Conservation (phyloP, 2,888 invertebrate species). For the Eupithecia vulgata region DNA sequence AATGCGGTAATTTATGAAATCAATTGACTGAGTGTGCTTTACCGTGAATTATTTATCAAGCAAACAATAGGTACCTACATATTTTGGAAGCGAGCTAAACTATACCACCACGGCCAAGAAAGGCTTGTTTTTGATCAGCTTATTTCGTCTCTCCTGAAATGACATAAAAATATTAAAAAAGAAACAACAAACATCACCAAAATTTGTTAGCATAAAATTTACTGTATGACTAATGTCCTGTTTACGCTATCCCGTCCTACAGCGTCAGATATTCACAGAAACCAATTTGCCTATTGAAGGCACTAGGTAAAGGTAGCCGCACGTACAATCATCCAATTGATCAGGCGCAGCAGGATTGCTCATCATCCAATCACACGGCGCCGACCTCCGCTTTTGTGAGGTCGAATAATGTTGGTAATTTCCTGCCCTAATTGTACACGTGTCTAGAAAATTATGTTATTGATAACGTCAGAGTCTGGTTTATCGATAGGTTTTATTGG, state of each 20-base stretch:
- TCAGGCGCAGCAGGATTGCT: slow-evolving; percentile 68
- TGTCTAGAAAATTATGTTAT: slow-evolving; percentile 26
- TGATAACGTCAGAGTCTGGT: slow-evolving; percentile 5
- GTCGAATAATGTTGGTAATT: slow-evolving; percentile 38
- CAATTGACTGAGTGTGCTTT: not conserved
- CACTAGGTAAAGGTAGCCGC: slow-evolving; percentile 29
- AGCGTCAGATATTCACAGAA: slow-evolving; percentile 30
- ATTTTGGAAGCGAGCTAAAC: no score
- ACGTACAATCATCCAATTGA: slow-evolving; percentile 72
- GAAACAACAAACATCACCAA: not conserved
- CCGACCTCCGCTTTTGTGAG: slow-evolving; percentile 34
- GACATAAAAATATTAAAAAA: not conserved
- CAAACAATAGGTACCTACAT: no score
- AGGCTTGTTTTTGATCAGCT: not conserved
- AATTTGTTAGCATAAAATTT: not conserved
- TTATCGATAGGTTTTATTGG: not conserved
- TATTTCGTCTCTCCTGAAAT: not conserved
- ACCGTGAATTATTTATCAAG: no score
- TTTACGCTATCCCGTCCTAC: slow-evolving; percentile 13
- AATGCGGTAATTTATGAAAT: not conserved
- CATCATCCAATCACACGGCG: slow-evolving; percentile 45
- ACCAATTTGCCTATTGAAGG: slow-evolving; percentile 31
- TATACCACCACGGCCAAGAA: not conserved
- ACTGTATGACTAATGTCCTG: slow-evolving; percentile 19
- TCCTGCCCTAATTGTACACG: slow-evolving; percentile 35